Conservation (phyloP, 1,140 invertebrate species). For the Ladona fulva region DNA sequence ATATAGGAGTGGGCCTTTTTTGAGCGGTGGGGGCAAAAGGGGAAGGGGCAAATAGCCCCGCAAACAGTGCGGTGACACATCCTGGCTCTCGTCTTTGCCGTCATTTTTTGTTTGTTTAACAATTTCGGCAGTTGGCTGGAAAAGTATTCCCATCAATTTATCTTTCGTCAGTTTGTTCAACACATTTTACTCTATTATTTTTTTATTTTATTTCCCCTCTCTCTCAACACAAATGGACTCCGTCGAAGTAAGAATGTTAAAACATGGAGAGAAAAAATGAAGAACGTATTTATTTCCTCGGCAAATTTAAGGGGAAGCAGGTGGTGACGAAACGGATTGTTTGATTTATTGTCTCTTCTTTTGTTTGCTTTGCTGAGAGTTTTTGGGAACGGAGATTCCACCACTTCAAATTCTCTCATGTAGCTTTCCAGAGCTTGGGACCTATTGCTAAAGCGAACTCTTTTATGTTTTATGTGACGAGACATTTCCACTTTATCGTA, state of each 20-base stretch:
- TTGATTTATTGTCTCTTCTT: conserved; percentile 10
- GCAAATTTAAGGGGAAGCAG: background rate
- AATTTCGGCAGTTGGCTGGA: background rate
- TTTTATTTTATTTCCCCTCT: background rate
- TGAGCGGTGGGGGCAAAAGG: background rate
- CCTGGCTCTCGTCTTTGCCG: background rate
- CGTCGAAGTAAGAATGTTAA: conserved; percentile 6
- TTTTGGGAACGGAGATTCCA: background rate
- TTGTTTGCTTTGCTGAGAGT: conserved; percentile 5
- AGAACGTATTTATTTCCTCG: conserved; percentile 1
- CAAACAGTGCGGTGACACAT: background rate
- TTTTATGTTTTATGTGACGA: no score
- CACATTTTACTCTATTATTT: background rate
- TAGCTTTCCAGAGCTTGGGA: background rate
- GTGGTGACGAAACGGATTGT: background rate
- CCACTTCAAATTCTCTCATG: background rate
- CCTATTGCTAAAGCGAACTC: no score
- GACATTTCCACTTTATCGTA: no score
- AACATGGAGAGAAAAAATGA: conserved; percentile 2
- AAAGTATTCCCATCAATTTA: conserved; percentile 10
- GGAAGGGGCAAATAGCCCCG: background rate
- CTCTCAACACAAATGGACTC: background rate
- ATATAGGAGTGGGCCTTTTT: no score
- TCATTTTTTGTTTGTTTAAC: background rate
- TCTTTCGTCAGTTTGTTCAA: background rate